These are phyloP conservation scores for Tipula confusa DNA, from an alignment of 2,888 invertebrate species.

Conservation along the genomic window DNA sequence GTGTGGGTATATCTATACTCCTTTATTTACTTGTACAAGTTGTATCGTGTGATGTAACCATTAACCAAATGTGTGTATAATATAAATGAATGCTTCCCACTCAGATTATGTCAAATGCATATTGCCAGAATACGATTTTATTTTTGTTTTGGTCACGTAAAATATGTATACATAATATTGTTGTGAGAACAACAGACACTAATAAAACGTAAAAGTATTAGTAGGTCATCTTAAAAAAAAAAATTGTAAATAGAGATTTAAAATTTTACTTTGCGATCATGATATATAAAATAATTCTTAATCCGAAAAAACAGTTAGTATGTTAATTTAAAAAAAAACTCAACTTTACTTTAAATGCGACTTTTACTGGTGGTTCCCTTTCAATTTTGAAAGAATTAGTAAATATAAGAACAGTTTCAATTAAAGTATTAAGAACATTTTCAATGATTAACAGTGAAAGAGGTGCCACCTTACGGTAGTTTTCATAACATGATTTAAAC, in stretches of 20 bases:
- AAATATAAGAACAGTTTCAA: too few relatives aligned
- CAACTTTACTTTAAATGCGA: too few relatives aligned
- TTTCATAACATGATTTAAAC: too few relatives aligned
- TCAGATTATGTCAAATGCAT: not conserved
- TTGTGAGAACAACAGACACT: not conserved
- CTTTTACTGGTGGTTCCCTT: too few relatives aligned
- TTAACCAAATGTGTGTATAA: not conserved
- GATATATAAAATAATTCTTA: not conserved
- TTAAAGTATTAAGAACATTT: too few relatives aligned
- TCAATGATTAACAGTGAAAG: too few relatives aligned
- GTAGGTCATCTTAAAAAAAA: not conserved
- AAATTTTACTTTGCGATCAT: not conserved
- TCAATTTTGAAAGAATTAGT: too few relatives aligned
- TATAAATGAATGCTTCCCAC: not conserved
- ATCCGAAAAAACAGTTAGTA: too few relatives aligned
- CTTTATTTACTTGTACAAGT: not conserved
- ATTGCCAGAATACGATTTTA: not conserved
- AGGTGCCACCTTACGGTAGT: too few relatives aligned
- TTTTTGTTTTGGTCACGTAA: not conserved
- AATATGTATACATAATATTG: not conserved
- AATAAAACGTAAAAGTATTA: not conserved
- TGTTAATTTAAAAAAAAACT: too few relatives aligned
- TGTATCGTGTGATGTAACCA: not conserved
- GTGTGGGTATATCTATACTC: not conserved
- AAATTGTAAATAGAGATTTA: not conserved